Conservation (phyloP, 2,888 invertebrate genomes). For the Apamea monoglypha region DNA sequence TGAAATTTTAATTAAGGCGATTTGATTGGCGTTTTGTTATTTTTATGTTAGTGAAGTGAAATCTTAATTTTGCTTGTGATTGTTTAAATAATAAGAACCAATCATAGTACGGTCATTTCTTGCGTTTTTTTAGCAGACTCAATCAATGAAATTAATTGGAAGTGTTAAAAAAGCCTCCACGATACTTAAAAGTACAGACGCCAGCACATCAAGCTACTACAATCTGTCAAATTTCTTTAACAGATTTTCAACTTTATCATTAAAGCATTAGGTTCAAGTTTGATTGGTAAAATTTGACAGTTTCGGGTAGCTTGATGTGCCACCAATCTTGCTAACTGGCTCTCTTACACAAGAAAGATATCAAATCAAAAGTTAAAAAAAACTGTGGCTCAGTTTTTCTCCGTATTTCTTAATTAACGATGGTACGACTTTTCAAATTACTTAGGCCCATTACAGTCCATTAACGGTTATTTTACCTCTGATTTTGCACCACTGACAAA, state of each 20-base stretch:
- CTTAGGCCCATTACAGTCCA: neutral
- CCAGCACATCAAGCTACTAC: too few species aligned
- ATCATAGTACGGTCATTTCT: neutral
- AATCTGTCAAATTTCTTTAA: too few species aligned
- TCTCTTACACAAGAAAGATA: neutral
- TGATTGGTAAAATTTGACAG: too few species aligned
- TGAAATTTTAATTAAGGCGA: neutral
- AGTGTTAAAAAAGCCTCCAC: neutral
- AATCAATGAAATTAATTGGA: neutral
- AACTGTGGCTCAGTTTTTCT: neutral
- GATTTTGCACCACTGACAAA: neutral
- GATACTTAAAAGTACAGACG: neutral
- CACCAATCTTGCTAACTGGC: neutral
- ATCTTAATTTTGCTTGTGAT: neutral
- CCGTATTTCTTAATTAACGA: neutral
- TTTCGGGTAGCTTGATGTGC: too few species aligned
- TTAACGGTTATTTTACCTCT: neutral
- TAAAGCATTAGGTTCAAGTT: too few species aligned
- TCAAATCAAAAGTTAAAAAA: neutral
- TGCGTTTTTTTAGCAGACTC: neutral
- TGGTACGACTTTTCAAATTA: neutral
- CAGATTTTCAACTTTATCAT: too few species aligned
- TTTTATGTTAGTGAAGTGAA: neutral
- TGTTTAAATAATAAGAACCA: neutral
- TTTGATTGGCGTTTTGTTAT: neutral